Percentiles rank a stretch among this genome's conserved stretches.
These are phyloP conservation scores for Trileptium ribeirensis DNA, from an alignment of 2,888 invertebrate species.

Conservation along the genomic window DNA sequence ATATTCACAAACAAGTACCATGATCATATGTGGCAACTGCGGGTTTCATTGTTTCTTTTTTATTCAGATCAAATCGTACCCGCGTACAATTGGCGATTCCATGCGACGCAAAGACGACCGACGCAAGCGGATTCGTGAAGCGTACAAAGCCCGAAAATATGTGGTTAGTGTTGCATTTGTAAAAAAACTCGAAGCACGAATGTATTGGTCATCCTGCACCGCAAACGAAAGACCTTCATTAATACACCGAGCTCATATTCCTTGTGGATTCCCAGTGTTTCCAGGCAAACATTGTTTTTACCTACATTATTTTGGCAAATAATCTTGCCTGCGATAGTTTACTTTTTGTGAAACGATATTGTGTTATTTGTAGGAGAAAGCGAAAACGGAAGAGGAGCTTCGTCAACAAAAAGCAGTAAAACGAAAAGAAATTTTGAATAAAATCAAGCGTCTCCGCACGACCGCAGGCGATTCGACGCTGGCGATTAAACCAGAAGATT, in stretches of 20 bases:
- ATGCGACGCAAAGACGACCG: slow-evolving; percentile 71
- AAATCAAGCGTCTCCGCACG: slow-evolving; percentile 74
- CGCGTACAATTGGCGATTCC: slow-evolving; percentile 75
- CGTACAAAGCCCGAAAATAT: slow-evolving; percentile 32
- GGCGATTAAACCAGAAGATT: slow-evolving; percentile 67
- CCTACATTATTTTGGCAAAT: too few relatives aligned
- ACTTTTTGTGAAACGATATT: too few relatives aligned
- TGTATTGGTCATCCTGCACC: too few relatives aligned
- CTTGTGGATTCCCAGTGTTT: too few relatives aligned
- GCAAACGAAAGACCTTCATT: too few relatives aligned
- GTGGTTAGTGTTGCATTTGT: slow-evolving; percentile 20
- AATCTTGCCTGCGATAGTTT: too few relatives aligned
- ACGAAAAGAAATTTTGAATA: slow-evolving; percentile 78
- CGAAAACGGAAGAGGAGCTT: slow-evolving; percentile 75
- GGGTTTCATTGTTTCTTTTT: too few relatives aligned
- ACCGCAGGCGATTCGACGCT: slow-evolving; percentile 74
- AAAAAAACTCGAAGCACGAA: too few relatives aligned
- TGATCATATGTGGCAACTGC: too few relatives aligned
- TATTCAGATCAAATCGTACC: slow-evolving; percentile 73
- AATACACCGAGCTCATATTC: too few relatives aligned
- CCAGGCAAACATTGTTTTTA: too few relatives aligned
- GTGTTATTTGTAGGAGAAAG: slow-evolving; percentile 65
- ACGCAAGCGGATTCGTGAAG: slow-evolving; percentile 69
- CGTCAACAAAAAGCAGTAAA: slow-evolving; percentile 64
- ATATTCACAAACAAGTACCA: too few relatives aligned